phyloP scores from a whole-genome alignment of 2,888 invertebrate species.

The Proisotoma minuta region DNA sequence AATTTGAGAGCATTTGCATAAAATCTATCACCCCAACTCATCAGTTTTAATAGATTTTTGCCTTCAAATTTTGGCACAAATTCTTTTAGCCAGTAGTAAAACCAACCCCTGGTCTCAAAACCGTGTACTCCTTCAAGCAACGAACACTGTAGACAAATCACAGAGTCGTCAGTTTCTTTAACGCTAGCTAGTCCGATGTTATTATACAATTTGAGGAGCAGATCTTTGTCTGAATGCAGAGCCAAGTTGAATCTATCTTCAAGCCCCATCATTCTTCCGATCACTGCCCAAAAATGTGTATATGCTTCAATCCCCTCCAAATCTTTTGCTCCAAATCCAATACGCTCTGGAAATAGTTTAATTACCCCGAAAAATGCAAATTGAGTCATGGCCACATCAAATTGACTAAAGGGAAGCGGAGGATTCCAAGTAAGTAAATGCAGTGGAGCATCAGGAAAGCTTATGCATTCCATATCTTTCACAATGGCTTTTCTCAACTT shows the following conservation, averaged over 20 bases:
- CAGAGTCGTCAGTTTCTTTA: constrained; percentile 33
- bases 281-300: constrained; percentile 38
- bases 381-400: constrained; percentile 52
- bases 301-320: constrained; percentile 26
- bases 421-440: constrained; percentile 36
- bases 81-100: constrained; percentile 29
- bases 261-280: constrained; percentile 36
- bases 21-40: constrained; percentile 27
- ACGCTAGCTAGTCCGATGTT: constrained; percentile 35
- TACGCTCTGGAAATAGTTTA: constrained; percentile 45
- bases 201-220: constrained; percentile 25
- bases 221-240: constrained; percentile 22
- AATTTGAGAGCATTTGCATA: constrained; percentile 5
- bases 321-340: constrained; percentile 29
- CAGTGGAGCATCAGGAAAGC: constrained; percentile 21
- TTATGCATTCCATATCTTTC: constrained; percentile 25
- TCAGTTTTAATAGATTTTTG: constrained; percentile 28
- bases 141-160: constrained; percentile 31
- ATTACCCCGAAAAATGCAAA: constrained; percentile 52
- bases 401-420: constrained; percentile 50
- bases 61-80: constrained; percentile 24
- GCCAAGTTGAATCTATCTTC: constrained; percentile 39
- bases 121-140: constrained; percentile 27
- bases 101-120: constrained; percentile 23
- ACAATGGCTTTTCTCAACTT: constrained; percentile 27